Evolutionary conservation across 2,888 invertebrate species (phyloP).

Genomic region (Panorpa germanica): DNA sequence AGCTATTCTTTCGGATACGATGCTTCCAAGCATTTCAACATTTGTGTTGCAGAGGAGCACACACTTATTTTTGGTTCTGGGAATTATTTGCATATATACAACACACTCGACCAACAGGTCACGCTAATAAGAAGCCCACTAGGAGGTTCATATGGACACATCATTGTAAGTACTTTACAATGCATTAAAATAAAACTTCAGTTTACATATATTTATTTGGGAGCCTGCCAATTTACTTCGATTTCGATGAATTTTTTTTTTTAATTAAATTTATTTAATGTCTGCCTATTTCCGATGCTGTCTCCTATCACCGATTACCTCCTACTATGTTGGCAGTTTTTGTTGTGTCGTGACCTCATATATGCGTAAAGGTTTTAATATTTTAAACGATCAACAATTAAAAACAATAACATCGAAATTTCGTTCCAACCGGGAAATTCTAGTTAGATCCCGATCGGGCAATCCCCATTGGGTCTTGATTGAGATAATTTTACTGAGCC

Average conservation of each 20-base stretch:
- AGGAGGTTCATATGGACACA: constrained; percentile 65
- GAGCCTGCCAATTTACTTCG: neutral
- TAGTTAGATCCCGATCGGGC: no score
- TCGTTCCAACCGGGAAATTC: no score
- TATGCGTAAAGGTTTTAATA: no score
- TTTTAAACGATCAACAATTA: no score
- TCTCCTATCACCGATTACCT: no score
- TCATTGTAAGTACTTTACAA: constrained; percentile 36
- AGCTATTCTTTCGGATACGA: constrained; percentile 80
- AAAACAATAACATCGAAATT: no score
- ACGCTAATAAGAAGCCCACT: constrained; percentile 54
- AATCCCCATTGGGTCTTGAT: no score
- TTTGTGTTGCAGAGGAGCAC: constrained; percentile 54
- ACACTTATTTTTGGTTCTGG: constrained; percentile 66
- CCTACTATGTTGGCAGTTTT: no score
- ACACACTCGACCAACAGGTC: constrained; percentile 41
- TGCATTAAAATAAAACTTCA: constrained; percentile 21
- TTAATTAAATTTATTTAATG: constrained; percentile 5
- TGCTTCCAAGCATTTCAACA: constrained; percentile 60
- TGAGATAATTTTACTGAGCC: no score
- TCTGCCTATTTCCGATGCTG: no score
- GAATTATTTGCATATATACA: constrained; percentile 58
- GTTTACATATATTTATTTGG: constrained; percentile 1
- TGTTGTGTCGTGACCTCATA: no score
- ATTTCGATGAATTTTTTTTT: constrained; percentile 5